phyloP scores from a whole-genome alignment of 2,888 invertebrate genomes.

The Ganaspis brasiliensis region DNA sequence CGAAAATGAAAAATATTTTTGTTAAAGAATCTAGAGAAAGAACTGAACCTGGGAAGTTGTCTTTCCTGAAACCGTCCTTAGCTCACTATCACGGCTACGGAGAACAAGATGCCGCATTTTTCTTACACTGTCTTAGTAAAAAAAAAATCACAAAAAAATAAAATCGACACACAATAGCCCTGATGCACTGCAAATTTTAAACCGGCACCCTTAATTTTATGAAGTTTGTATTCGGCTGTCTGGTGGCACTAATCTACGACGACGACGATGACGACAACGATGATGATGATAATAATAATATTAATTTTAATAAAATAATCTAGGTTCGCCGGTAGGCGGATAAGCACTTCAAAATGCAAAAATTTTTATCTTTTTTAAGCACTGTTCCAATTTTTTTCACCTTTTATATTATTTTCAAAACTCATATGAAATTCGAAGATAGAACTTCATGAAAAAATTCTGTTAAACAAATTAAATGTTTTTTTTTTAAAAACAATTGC shows the following conservation, averaged over 20 bases:
- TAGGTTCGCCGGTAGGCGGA: constrained; percentile 44
- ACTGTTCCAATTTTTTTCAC: constrained; percentile 33
- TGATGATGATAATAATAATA: not conserved
- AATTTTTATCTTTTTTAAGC: not conserved
- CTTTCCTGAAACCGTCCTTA: constrained; percentile 24
- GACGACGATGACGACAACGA: constrained; percentile 22
- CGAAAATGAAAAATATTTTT: not conserved
- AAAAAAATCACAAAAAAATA: not conserved
- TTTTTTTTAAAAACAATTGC: no score
- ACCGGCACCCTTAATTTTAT: constrained; percentile 10
- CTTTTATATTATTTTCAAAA: not conserved
- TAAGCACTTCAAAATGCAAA: constrained; percentile 4
- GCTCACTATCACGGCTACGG: constrained; percentile 28
- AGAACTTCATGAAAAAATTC: not conserved
- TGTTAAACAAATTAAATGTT: no score
- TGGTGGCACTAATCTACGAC: constrained; percentile 33
- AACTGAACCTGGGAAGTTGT: constrained; percentile 19
- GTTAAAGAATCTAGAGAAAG: not conserved
- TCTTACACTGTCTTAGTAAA: constrained; percentile 14
- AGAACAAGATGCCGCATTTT: constrained; percentile 33
- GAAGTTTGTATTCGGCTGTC: constrained; percentile 34
- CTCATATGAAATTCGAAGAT: not conserved
- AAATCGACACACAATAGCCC: not conserved
- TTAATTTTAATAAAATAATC: not conserved
- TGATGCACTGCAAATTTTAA: constrained; percentile 38